Conservation (phyloP, 2,797 vertebrate species). For the Simalia tracyae region DNA sequence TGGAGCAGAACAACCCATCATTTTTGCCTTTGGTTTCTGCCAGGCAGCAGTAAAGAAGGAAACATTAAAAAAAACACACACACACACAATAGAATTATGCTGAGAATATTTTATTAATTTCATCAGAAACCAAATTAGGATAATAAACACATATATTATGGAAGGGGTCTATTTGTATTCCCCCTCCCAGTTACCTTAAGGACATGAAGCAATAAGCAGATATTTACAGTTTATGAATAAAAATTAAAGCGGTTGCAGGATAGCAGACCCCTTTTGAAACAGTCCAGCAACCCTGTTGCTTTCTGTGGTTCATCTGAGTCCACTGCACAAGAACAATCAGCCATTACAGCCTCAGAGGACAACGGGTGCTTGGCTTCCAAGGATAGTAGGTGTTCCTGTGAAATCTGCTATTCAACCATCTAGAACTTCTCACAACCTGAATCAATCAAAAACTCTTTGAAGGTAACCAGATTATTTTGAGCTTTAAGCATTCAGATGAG, state of each 20-base stretch:
- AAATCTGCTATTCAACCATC: conserved; percentile 38
- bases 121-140: not conserved
- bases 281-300: conserved; percentile 12
- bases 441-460: not conserved
- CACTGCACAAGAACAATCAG: conserved; percentile 55
- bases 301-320: conserved; percentile 51
- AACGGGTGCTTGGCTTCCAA: conserved; percentile 38
- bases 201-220: not conserved
- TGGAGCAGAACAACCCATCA: not conserved
- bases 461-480: conserved; percentile 16
- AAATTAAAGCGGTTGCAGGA: not conserved
- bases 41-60: not conserved
- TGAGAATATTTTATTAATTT: conserved; percentile 5
- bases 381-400: conserved; percentile 51
- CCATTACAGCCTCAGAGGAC: conserved; percentile 31
- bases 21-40: not conserved
- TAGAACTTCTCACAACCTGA: conserved; percentile 11
- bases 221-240: not conserved
- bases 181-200: accelerated
- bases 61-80: not conserved
- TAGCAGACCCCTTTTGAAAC: not conserved
- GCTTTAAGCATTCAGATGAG: not conserved
- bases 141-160: accelerated
- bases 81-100: not conserved
- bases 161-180: not conserved